Base-by-base conservation (phyloP, 2,797 vertebrate genomes). In the Momotus momota region DNA sequence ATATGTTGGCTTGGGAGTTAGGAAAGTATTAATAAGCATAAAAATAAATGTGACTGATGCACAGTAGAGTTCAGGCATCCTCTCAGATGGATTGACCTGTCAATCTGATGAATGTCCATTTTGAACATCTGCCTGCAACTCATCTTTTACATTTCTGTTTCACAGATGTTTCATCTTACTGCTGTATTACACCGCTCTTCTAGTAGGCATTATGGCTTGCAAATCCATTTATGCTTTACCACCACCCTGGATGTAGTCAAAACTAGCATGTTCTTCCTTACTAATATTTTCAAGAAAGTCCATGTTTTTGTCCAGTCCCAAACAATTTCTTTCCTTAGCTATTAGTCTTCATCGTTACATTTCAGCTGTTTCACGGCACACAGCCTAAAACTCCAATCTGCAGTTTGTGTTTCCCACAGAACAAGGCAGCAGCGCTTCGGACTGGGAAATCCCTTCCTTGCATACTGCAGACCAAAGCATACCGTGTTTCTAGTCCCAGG, bases 311-410 rank as follows among this genome's bases (percentile, higher is more conserved):
- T 55, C 81, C 45, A 45, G 25, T 61, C 27, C 18, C 16, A 33
- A 69, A 62, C 10, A 45, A 22, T 62, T 41, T 73, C 6, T 43
- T 82, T 26, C 49, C 23, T 46, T n/a, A 38, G 45, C 31, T 69
- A 3, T 27, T 46, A 38, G 17, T 38, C 26, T 27, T 71, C 41
- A 27, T 45, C 4, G 2, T 58, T 75, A 22, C 0, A 0, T 46
- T 70, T 80, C 38, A 48, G 25, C 71, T 45, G 5, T 55, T 90
- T 33, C 20, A 20, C 10, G 14, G 11, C 22, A 23, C 65, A 55
- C 27, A 25, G 55, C 16, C 51, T 31, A 43, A 62, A 80, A 25
- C 16, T 22, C 64, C 66, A 14, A 49, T 17, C 38, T 46, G 25
- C 21, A 40, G 16, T 40, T 6, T 18, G 5, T 45, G 16, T 65